A percentile compares a stretch with the other conserved stretches of the same genome.
These are phyloP conservation scores for Poeciliopsis turneri DNA, from an alignment of 2,797 vertebrate genomes.

Conservation along the genomic window DNA sequence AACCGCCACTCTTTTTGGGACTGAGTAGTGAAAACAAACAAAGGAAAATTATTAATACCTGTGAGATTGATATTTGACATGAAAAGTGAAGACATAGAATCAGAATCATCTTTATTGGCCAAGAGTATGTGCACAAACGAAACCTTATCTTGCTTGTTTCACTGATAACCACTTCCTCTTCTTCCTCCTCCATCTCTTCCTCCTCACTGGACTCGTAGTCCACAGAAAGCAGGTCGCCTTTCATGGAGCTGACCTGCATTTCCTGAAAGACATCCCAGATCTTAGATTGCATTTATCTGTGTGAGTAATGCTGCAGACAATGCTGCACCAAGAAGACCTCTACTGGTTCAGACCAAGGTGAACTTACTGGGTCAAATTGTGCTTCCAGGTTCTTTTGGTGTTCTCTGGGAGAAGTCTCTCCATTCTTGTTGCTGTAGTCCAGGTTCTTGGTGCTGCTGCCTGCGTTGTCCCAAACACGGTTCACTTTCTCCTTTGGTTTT, in stretches of 20 bases:
- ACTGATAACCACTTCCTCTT: conserved; percentile 61
- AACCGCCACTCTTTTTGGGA: conserved; percentile 82
- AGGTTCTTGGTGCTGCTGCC: conserved; percentile 85
- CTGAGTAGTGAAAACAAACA: conserved; percentile 64
- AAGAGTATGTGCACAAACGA: not conserved
- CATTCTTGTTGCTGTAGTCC: conserved; percentile 88
- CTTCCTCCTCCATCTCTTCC: conserved; percentile 65
- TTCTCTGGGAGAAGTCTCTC: conserved; percentile 77
- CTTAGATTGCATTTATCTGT: not conserved
- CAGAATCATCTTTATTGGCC: not conserved
- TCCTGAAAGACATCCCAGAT: conserved; percentile 58
- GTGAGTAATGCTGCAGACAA: not conserved
- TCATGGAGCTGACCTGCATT: conserved; percentile 78
- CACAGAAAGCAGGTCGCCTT: conserved; percentile 88
- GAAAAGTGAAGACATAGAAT: not conserved
- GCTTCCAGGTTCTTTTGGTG: conserved; percentile 73
- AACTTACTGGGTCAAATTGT: conserved; percentile 73
- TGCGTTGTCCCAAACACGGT: conserved; percentile 87
- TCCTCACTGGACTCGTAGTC: conserved; percentile 92
- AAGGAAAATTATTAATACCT: not conserved
- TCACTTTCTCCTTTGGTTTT: conserved; percentile 87
- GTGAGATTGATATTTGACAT: not conserved
- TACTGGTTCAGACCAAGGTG: not conserved
- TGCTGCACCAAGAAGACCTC: not conserved
- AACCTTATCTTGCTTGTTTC: conserved; percentile 70